Conservation (phyloP, 2,888 invertebrate species). For the Tigriopus californicus region DNA sequence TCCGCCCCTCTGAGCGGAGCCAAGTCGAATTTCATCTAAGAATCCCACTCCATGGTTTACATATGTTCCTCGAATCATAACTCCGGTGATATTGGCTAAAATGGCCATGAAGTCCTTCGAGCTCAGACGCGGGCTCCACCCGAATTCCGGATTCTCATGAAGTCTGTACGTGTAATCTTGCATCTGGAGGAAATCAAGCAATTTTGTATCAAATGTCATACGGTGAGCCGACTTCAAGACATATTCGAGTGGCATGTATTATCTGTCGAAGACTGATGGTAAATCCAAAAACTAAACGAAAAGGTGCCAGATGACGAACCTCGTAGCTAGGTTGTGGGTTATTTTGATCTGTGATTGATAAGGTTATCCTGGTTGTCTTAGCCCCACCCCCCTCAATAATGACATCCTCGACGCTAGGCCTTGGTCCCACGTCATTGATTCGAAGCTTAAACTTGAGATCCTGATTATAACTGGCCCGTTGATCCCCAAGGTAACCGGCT, state of each 20-base stretch:
- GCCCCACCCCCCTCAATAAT: slow-evolving; percentile 66
- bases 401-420: slow-evolving; percentile 65
- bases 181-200: slow-evolving; percentile 29
- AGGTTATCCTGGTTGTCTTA: slow-evolving; percentile 43
- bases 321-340: slow-evolving; percentile 56
- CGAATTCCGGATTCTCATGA: slow-evolving; percentile 75
- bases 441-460: slow-evolving; percentile 70
- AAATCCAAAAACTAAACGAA: too few relatives aligned
- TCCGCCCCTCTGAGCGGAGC: slow-evolving; percentile 65
- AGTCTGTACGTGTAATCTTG: slow-evolving; percentile 65
- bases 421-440: slow-evolving; percentile 51
- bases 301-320: too few relatives aligned
- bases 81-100: slow-evolving; percentile 75
- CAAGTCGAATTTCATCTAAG: slow-evolving; percentile 68
- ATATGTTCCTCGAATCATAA: slow-evolving; percentile 84
- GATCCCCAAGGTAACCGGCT: slow-evolving; percentile 57
- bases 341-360: slow-evolving; percentile 78
- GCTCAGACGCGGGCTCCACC: slow-evolving; percentile 79
- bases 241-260: too few relatives aligned
- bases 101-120: slow-evolving; percentile 78
- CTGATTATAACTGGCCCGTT: slow-evolving; percentile 83
- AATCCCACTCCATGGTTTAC: slow-evolving; percentile 61
- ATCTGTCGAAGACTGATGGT: too few relatives aligned
- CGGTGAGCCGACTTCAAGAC: too few relatives aligned
- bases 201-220: too few relatives aligned